These are phyloP conservation scores for Torymus auratus DNA, from an alignment of 2,888 invertebrate species.

Conservation along the genomic window DNA sequence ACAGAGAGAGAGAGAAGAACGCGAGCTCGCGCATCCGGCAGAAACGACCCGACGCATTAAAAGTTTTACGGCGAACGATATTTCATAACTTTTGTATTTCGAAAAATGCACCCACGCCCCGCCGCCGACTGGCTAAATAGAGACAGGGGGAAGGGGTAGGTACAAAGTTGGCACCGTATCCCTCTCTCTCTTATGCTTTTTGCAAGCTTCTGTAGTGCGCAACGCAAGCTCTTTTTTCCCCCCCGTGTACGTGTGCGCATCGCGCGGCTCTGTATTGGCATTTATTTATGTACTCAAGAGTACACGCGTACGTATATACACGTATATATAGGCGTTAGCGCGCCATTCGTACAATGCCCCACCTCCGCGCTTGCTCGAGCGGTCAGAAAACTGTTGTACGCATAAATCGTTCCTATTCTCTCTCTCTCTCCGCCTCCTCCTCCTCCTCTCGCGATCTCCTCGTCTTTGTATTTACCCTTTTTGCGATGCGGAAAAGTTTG, in stretches of 20 bases:
- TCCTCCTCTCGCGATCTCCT: not conserved
- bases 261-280: not conserved
- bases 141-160: not conserved
- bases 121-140: conserved; percentile 12
- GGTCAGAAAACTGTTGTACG: no score
- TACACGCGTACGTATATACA: not conserved
- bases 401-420: no score
- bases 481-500: conserved; percentile 15
- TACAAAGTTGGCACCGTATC: conserved; percentile 23
- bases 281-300: conserved; percentile 29
- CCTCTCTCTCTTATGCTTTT: conserved; percentile 8
- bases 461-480: conserved; percentile 47
- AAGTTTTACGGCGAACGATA: conserved; percentile 75
- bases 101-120: conserved; percentile 69
- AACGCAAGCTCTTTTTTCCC: no score
- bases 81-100: conserved; percentile 76
- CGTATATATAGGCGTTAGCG: not conserved
- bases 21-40: conserved; percentile 54
- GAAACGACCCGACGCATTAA: conserved; percentile 72
- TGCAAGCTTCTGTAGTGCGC: conserved; percentile 1
- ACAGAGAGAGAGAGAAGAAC: not conserved
- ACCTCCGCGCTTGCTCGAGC: not conserved
- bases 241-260: not conserved
- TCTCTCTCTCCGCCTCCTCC: no score
- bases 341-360: conserved; percentile 10